Conservation (phyloP, 2,888 invertebrate species). For the Argyresthia albistria region DNA sequence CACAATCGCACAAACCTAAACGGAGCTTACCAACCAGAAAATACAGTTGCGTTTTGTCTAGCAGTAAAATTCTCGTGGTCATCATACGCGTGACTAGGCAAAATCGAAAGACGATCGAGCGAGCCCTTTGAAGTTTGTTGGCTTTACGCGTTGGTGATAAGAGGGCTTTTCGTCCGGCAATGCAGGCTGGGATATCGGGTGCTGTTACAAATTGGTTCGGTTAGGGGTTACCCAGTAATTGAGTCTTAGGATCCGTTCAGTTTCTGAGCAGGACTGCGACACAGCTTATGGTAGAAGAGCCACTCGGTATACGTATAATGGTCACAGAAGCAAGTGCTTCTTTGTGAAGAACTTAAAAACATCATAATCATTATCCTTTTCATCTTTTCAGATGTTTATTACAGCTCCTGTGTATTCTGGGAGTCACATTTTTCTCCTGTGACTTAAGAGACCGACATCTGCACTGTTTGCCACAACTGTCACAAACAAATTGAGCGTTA, state of each 20-base stretch:
- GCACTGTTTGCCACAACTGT: too few relatives aligned
- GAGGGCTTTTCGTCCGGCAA: slow-evolving; percentile 15
- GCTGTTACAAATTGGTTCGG: slow-evolving; percentile 68
- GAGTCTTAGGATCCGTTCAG: slow-evolving; percentile 64
- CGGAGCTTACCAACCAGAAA: slow-evolving; percentile 15
- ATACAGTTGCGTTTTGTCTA: slow-evolving; percentile 25
- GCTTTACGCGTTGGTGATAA: slow-evolving; percentile 13
- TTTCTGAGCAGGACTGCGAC: not conserved
- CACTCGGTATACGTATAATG: too few relatives aligned
- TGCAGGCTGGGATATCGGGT: slow-evolving; percentile 29
- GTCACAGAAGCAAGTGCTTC: too few relatives aligned
- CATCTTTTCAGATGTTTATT: too few relatives aligned
- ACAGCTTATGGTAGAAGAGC: too few relatives aligned
- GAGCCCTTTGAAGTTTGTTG: slow-evolving; percentile 7
- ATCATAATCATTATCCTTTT: too few relatives aligned
- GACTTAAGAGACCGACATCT: too few relatives aligned
- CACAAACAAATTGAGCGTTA: too few relatives aligned
- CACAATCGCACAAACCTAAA: slow-evolving; percentile 17
- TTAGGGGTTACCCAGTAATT: slow-evolving; percentile 66
- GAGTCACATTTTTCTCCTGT: too few relatives aligned
- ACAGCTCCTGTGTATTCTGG: too few relatives aligned
- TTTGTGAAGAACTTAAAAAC: too few relatives aligned
- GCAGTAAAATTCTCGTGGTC: slow-evolving; percentile 37
- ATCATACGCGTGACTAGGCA: slow-evolving; percentile 70
- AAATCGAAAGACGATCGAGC: slow-evolving; percentile 42